Conservation (phyloP, 2,888 invertebrate genomes). For the Campopleginae sp. region DNA sequence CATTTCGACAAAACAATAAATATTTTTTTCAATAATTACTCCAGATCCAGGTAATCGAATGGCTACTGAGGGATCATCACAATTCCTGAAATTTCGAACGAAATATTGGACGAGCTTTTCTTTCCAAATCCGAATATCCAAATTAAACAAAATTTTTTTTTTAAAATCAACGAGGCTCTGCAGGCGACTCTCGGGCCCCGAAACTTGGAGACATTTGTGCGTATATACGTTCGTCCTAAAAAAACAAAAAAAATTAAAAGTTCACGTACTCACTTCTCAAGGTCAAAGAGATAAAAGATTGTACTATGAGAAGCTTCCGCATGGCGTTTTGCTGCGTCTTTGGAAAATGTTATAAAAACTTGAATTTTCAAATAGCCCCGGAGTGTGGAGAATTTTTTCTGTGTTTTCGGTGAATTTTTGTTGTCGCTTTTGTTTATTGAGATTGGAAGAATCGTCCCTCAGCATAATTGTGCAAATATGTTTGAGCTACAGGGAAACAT, state of each 20-base stretch:
- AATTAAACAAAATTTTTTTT: neutral
- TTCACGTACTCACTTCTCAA: too few relatives aligned
- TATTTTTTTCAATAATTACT: neutral
- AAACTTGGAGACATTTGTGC: too few relatives aligned
- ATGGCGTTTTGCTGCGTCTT: too few relatives aligned
- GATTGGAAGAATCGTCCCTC: neutral
- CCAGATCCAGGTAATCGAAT: neutral
- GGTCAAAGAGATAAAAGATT: too few relatives aligned
- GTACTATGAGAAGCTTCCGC: too few relatives aligned
- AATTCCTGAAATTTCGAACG: neutral
- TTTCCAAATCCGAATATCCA: too few relatives aligned
- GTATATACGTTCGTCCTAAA: too few relatives aligned
- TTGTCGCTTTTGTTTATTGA: neutral
- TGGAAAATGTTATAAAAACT: neutral
- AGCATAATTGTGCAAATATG: neutral
- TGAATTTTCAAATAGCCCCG: neutral
- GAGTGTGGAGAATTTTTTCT: neutral
- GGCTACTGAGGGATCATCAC: neutral
- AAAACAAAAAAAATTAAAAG: too few relatives aligned
- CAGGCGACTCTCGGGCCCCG: too few relatives aligned
- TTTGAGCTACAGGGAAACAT: constrained; percentile 8
- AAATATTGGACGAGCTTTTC: too few relatives aligned
- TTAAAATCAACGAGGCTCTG: too few relatives aligned
- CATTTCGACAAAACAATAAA: neutral
- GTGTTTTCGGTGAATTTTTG: neutral